Base-by-base conservation (phyloP, 2,797 vertebrate genomes). In the Spheniscus humboldti region DNA sequence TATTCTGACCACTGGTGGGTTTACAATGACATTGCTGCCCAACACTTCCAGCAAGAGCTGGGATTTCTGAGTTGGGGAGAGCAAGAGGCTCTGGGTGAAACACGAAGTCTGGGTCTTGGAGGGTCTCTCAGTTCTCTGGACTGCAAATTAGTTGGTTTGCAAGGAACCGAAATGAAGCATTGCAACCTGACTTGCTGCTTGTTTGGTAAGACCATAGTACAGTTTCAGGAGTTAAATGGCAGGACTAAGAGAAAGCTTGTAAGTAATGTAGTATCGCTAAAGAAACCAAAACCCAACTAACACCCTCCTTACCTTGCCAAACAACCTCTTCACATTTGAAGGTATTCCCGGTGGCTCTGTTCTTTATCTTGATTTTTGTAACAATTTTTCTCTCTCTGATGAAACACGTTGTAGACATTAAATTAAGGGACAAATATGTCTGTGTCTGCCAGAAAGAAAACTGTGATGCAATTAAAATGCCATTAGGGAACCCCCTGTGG, bases 381-480 rank as follows among this genome's bases (percentile, higher is more conserved):
- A 72, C 81, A 57, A 84, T 96, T 95, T 94, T 96, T 97, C 88
- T 96, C 68, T 91, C 71, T 94, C 94, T 97, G 93, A 96, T 97
- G 96, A 94, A 97, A 97, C 95, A 97, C 92, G 1, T 94, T 97
- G 95, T 94, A 97, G 97, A 93, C 89, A 86, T 97, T 97, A 96
- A 97, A 97, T 95, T 97, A 94, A 96, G 81, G 89, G 94, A 94
- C 95, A 96, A 95, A 93, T 95, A 95, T 77, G 93, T 81, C 94
- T 94, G 66, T 90, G 94, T 92, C 95, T 96, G 95, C 94, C 96
- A 96, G 94, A 91, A 94, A 31, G 82, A 96, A 96, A 96, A 95
- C 95, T 95, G 95, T 91, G 95, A 95, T 94, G 95, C 96, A 95
- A 97, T 97, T 97, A 97, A 97, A 97, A 92, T 95, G 88, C 92